Evolutionary conservation across 2,888 invertebrate genomes (phyloP), one percentile per base, ranked within the genome.

Genomic region (Automeris io): DNA sequence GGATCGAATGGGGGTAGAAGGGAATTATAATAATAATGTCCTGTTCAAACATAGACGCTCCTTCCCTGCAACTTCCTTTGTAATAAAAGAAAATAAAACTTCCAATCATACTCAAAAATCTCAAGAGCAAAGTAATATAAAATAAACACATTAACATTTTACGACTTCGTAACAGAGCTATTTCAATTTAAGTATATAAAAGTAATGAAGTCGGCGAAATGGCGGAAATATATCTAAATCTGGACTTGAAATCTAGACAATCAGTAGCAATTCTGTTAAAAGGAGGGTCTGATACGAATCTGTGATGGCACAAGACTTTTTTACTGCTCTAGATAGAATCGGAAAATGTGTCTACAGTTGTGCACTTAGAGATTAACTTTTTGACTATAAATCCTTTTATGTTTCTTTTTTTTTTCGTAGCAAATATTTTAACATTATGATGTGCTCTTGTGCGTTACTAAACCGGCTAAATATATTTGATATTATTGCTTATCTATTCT

Each of bases 281-380:
- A 51, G 53, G 48, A 53, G 49, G 42, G 42, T 39, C 49, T 45
- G 61, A 61, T 61, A 53, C 41, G 39, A 41, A 65, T 64, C 62
- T 61, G 35, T 37, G 19, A 40, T 44, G 40, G 35, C 51, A 61
- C 57, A 48, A 46, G 42, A 45, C 45, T 57, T 61, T 60, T 56
- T 62, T 63, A 61, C 58, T 52, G 55, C 36, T 47, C 35, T 37
- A 48, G 57, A 63, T 63, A 59, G 57, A 51, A 61, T 60, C 54
- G 49, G 46, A 21, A 41, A 60, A 61, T 57, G 53, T 52, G 52
- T 39, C 9, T 42, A 9, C 29, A 13, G 37, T 12, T 18, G 12
- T 23, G 37, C 9, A 31, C 13, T 37, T n/a, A 23, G 11, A 11
- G 18, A n/a, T n/a, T n/a, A n/a, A 12, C 8, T 13, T 21, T 12